phyloP scores from a whole-genome alignment of 53 echinoderm and acorn worm genomes.

The Paracentrotus lividus region DNA sequence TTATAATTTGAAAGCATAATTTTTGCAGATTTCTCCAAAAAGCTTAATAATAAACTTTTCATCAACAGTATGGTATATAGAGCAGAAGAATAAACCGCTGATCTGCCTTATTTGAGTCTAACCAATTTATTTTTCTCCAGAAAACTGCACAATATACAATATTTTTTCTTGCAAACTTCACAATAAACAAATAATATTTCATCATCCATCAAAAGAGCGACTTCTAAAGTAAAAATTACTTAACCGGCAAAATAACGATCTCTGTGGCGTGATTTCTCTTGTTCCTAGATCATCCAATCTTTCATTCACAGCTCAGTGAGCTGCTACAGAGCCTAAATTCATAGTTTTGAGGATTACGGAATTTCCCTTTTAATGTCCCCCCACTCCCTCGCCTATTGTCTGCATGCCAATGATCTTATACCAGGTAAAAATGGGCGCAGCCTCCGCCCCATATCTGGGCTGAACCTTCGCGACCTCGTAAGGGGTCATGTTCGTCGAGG shows the following conservation, averaged over 20 bases:
- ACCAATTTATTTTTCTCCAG: background rate
- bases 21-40: background rate
- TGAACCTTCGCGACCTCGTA: background rate
- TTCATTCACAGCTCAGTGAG: constrained; percentile 3
- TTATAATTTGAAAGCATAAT: background rate
- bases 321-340: constrained; percentile 11
- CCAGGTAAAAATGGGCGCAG: constrained; percentile 26
- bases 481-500: constrained; percentile 17
- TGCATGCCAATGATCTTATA: background rate
- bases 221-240: background rate
- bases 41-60: background rate
- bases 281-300: background rate
- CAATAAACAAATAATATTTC: background rate
- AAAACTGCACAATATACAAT: background rate
- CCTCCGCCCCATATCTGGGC: constrained; percentile 34
- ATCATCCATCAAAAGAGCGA: background rate
- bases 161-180: background rate
- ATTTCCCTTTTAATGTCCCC: background rate
- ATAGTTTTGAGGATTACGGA: constrained; percentile 5
- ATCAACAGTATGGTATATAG: background rate
- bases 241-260: background rate
- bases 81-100: background rate
- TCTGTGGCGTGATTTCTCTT: background rate
- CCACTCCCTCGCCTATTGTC: constrained; percentile 19
- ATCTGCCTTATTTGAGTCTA: background rate